Evolutionary conservation across 2,888 invertebrate species (phyloP).

Genomic region (Pardosa pseudoannulata): DNA sequence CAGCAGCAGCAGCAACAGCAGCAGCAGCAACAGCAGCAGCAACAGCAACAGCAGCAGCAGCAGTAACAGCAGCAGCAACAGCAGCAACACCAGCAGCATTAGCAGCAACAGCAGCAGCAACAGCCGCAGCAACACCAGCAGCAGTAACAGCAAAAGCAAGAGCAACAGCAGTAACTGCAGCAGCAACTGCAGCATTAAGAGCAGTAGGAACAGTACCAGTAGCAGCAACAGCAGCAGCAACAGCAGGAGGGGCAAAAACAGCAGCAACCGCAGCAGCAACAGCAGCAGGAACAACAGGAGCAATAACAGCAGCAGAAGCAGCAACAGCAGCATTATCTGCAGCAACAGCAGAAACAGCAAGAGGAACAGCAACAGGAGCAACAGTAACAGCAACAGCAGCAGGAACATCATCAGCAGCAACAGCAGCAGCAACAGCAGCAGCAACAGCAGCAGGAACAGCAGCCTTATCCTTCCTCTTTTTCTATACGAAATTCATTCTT

Average conservation of each 20-base stretch:
- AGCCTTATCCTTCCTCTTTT: no score
- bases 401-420: background rate
- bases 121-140: no score
- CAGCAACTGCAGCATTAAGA: no score
- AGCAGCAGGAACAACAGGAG: background rate
- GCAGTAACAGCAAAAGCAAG: no score
- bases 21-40: background rate
- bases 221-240: background rate
- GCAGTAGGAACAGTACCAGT: background rate
- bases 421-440: slow-evolving; percentile 7
- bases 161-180: background rate
- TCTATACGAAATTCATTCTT: no score
- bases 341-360: no score
- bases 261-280: background rate
- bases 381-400: background rate
- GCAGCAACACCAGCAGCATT: no score
- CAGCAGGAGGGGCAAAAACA: background rate
- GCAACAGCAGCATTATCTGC: no score
- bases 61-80: slow-evolving; percentile 2
- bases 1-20: slow-evolving; percentile 8
- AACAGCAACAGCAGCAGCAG: background rate
- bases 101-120: no score
- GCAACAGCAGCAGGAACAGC: no score
- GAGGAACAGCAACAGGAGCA: slow-evolving; percentile 11
- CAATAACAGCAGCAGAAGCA: no score